phyloP scores from a whole-genome alignment of 2,888 invertebrate species.

The Calliscelio sp. region DNA sequence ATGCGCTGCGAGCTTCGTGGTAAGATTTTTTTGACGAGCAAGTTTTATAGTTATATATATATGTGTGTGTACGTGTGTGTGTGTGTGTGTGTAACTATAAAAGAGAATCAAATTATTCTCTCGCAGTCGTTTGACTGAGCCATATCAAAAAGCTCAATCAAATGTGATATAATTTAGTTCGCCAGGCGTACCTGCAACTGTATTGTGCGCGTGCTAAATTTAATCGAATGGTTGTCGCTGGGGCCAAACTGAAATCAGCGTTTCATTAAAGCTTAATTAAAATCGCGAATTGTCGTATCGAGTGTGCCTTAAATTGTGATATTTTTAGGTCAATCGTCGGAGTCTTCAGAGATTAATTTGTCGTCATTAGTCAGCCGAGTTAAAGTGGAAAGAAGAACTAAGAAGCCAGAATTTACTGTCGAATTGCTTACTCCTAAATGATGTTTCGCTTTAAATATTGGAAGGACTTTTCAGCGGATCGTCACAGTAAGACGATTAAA shows the following conservation, averaged over 20 bases:
- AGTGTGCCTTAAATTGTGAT: conserved; percentile 10
- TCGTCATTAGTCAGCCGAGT: not conserved
- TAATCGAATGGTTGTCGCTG: conserved; percentile 36
- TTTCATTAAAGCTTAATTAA: conserved; percentile 40
- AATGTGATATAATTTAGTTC: conserved; percentile 40
- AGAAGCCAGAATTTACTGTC: too few species aligned
- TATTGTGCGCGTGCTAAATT: conserved; percentile 35
- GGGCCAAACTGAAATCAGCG: conserved; percentile 39
- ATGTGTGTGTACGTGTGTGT: too few species aligned
- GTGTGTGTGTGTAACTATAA: too few species aligned
- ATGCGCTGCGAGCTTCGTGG: too few species aligned
- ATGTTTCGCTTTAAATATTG: too few species aligned
- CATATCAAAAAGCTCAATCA: conserved; percentile 47
- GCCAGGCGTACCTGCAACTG: not conserved
- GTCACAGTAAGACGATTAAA: too few species aligned
- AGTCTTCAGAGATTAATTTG: not conserved
- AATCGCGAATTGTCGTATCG: conserved; percentile 27
- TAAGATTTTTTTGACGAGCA: too few species aligned
- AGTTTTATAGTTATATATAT: too few species aligned
- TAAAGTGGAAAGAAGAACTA: too few species aligned
- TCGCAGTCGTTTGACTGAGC: not conserved
- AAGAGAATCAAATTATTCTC: conserved; percentile 5
- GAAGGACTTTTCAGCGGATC: too few species aligned
- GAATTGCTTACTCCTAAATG: too few species aligned
- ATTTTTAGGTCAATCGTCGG: conserved; percentile 7